Evolutionary conservation across 2,113 vertebrate species (phyloP).

Genomic region (Pseudopodoces humilis): DNA sequence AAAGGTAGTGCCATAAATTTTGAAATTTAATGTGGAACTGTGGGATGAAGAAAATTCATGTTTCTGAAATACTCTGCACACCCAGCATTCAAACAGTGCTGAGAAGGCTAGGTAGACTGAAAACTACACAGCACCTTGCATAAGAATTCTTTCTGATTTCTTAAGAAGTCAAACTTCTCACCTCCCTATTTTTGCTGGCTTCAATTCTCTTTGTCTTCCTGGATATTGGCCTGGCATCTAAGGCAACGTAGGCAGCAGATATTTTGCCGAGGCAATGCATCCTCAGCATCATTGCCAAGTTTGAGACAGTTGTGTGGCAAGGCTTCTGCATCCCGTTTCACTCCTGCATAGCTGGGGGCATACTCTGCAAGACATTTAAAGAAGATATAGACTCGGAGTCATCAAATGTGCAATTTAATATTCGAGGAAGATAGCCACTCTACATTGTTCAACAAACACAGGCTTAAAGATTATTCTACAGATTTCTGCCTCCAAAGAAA

Average conservation of each 20-base stretch:
- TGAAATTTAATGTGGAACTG: not conserved
- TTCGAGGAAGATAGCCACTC: not conserved
- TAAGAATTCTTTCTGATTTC: not conserved
- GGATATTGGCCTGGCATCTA: not conserved
- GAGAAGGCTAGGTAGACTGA: not conserved
- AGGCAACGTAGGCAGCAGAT: fast-evolving
- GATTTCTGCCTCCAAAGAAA: not conserved
- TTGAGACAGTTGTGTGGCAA: fast-evolving
- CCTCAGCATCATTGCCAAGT: not conserved
- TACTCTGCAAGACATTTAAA: not conserved
- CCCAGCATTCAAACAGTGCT: not conserved
- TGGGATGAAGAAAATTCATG: not conserved
- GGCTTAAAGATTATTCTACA: not conserved
- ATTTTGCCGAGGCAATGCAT: not conserved
- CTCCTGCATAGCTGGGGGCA: not conserved
- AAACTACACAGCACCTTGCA: not conserved
- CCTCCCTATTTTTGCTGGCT: not conserved
- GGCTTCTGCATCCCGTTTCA: not conserved
- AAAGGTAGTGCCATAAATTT: not conserved
- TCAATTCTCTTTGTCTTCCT: not conserved
- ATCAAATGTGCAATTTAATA: not conserved
- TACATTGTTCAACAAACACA: not conserved
- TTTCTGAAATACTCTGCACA: not conserved
- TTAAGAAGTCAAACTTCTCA: not conserved
- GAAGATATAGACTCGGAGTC: not conserved